Base-by-base conservation (phyloP, 1,140 invertebrate genomes). In the Campodea augens region DNA sequence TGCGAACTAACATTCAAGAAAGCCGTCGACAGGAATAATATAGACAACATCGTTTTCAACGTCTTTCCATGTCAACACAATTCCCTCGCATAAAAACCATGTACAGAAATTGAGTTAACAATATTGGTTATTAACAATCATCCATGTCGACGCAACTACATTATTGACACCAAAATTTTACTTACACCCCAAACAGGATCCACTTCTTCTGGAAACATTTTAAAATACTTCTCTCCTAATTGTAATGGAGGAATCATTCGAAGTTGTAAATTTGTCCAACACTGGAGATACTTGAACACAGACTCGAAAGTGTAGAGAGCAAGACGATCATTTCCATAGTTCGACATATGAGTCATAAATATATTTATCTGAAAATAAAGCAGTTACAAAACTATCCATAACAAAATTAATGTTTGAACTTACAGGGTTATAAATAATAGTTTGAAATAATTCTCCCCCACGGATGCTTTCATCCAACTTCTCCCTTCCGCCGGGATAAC, bases 341-440 rank as follows among this genome's bases (percentile, higher is more conserved):
- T 99, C 24, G 91, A 93, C 78, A 97, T 87, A 66, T 98, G 95
- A 7, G 93, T 98, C 95, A 98, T 99, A 65, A 97, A 98, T 54
- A 98, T 87, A 62, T 91, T 95, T 48, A 98, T 89, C 88, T 93
- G 67, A 12, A 68, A 68, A 19, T 2, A 48, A 38, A 13, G 38
- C 38, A 5, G 18, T 49, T 12, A 48, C n/a, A 18, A 37, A 29
- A n/a, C 43, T 3, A 15, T 45, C 12, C 38, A 39, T 7, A 7
- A 20, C 7, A 18, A 7, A 12, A 18, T 7, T 5, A 20, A 20
- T 7, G 19, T 7, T 20, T 39, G 41, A 46, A 70, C 77, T 76
- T 69, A 92, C 87, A 25, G 88, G 88, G 73, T 98, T 98, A 59
- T 88, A 87, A 48, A 98, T 78, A 52, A 98, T 81, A 12, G 89